Evolutionary conservation across 23 tunicate genomes (phyloP).

Genomic region (Ciona savignyi): DNA sequence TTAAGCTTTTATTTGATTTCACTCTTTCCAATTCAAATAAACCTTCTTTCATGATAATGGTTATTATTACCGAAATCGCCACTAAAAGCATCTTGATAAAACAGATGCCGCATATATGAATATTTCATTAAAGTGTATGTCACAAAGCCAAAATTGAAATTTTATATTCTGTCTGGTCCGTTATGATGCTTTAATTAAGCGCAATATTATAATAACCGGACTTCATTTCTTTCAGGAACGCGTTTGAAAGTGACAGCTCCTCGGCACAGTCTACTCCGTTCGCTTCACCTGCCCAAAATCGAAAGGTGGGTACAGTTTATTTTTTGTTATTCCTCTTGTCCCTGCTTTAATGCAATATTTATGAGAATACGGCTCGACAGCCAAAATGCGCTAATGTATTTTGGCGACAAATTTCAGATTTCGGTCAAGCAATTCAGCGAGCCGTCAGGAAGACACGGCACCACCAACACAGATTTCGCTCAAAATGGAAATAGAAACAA

Average conservation of each 20-base stretch:
- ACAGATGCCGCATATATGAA: too few species aligned
- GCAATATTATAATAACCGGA: too few species aligned
- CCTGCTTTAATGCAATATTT: constrained; percentile 3
- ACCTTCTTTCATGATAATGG: too few species aligned
- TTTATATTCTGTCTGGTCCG: too few species aligned
- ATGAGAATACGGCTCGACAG: not conserved
- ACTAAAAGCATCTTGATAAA: too few species aligned
- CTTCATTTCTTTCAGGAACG: not conserved
- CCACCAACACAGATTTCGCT: not conserved
- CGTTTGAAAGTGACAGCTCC: constrained; percentile 25
- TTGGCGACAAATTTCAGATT: not conserved
- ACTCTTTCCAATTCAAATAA: too few species aligned
- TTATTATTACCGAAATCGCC: too few species aligned
- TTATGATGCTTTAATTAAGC: too few species aligned
- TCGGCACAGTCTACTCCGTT: constrained; percentile 41
- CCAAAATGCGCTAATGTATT: constrained; percentile 1
- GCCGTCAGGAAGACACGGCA: not conserved
- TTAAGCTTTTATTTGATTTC: too few species aligned
- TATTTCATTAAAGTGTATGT: too few species aligned
- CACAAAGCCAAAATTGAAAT: too few species aligned
- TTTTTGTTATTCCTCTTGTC: too few species aligned
- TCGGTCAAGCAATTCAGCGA: not conserved
- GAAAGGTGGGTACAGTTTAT: constrained; percentile 19
- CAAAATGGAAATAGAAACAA: not conserved
- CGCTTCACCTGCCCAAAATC: constrained; percentile 21